Percentiles rank a stretch among this genome's conserved stretches.
These are phyloP conservation scores for Manis javanica DNA, from an alignment of 2,797 vertebrate species.

Conservation along the genomic window DNA sequence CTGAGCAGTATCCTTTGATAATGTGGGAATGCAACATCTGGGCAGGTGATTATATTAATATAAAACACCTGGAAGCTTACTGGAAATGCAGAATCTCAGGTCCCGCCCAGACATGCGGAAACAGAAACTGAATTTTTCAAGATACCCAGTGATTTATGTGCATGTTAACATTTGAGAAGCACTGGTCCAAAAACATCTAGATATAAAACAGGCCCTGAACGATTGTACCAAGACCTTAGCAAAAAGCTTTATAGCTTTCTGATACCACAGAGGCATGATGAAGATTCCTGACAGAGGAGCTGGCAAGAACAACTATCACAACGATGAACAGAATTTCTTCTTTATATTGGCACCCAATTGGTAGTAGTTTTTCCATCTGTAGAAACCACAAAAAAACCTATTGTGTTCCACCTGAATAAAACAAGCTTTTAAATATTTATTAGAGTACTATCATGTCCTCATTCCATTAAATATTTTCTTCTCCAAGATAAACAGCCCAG, in stretches of 20 bases:
- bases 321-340: background rate
- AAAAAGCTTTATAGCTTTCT: conserved; percentile 41
- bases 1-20: background rate
- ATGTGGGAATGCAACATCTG: background rate
- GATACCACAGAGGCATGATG: background rate
- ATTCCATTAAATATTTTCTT: conserved; percentile 58
- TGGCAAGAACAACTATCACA: background rate
- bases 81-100: background rate
- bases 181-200: background rate
- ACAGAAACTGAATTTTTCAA: background rate
- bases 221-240: background rate
- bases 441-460: conserved; percentile 13
- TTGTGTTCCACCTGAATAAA: background rate
- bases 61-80: background rate
- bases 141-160: background rate
- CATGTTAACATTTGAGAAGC: conserved; percentile 17
- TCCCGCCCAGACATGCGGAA: background rate
- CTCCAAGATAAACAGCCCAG: conserved; percentile 21
- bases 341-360: background rate
- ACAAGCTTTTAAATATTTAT: conserved; percentile 43
- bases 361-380: background rate
- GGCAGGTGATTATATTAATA: background rate
- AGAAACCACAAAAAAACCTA: conserved; percentile 18
- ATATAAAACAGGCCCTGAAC: background rate
- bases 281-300: background rate